These are phyloP conservation scores for Porites divaricata DNA, from an alignment of 92 coral and sea anemone genomes.

Conservation along the genomic window DNA sequence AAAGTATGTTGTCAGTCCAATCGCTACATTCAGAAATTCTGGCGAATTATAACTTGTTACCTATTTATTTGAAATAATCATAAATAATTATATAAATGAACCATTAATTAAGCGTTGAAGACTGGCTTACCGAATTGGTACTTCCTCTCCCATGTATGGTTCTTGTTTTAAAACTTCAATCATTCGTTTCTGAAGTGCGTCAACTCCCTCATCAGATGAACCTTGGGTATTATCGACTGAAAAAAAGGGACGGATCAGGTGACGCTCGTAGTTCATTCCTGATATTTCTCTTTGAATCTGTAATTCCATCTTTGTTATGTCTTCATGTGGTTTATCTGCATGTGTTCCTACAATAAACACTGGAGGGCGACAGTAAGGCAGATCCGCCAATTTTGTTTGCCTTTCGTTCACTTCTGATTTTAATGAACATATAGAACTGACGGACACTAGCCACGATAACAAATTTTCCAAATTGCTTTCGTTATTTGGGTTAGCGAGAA, in stretches of 20 bases:
- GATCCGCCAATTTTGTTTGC: neutral
- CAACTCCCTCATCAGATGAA: slow-evolving; percentile 31
- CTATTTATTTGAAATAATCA: neutral
- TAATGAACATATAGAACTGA: neutral
- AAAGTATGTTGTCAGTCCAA: too few relatives aligned
- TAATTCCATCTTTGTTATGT: slow-evolving; percentile 51
- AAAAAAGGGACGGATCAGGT: slow-evolving; percentile 57
- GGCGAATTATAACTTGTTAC: too few relatives aligned
- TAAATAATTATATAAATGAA: neutral
- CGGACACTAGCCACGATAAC: neutral
- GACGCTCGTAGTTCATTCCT: slow-evolving; percentile 59
- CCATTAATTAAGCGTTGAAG: neutral
- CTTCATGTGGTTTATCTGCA: slow-evolving; percentile 54
- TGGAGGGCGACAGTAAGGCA: slow-evolving; percentile 49
- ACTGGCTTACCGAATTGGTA: slow-evolving; percentile 39
- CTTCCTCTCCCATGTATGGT: slow-evolving; percentile 76
- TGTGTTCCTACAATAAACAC: slow-evolving; percentile 70
- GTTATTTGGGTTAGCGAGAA: slow-evolving; percentile 42
- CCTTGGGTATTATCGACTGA: slow-evolving; percentile 1
- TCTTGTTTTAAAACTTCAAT: slow-evolving; percentile 57
- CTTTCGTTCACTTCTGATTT: neutral
- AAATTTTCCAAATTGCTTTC: neutral
- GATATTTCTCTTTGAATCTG: slow-evolving; percentile 53
- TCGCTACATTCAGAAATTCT: too few relatives aligned
- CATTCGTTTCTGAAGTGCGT: slow-evolving; percentile 36